Percentiles rank a stretch among this genome's conserved stretches.
phyloP scores from a whole-genome alignment of 2,888 invertebrate species.

The Melinopterus prodromus region DNA sequence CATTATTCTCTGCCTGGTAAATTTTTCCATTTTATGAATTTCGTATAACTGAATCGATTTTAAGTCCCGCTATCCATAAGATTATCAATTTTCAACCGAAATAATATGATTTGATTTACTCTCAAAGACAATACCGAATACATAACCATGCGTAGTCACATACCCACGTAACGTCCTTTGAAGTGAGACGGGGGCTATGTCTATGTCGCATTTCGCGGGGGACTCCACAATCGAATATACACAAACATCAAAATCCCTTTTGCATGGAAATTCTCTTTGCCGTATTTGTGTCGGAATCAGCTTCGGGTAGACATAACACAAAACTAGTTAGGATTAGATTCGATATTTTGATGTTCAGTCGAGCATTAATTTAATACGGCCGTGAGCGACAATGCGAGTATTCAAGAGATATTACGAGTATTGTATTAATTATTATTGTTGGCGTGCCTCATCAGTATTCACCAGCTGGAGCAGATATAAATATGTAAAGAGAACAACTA shows the following conservation, averaged over 20 bases:
- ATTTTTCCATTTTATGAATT: not conserved
- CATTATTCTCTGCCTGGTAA: not conserved
- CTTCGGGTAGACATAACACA: not conserved
- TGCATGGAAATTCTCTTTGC: not conserved
- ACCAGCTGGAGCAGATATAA: too few relatives aligned
- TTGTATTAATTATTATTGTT: too few relatives aligned
- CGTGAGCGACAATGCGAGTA: too few relatives aligned
- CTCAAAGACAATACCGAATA: not conserved
- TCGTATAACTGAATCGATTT: not conserved
- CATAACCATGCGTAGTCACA: not conserved
- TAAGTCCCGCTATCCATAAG: not conserved
- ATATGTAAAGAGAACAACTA: too few relatives aligned
- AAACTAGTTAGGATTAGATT: too few relatives aligned
- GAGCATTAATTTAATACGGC: too few relatives aligned
- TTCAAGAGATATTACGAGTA: too few relatives aligned
- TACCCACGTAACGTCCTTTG: not conserved
- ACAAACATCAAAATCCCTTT: not conserved
- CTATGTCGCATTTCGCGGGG: not conserved
- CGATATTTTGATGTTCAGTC: too few relatives aligned
- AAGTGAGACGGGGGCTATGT: not conserved
- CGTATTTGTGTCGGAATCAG: not conserved
- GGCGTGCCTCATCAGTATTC: too few relatives aligned
- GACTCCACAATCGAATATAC: not conserved
- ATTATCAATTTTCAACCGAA: not conserved
- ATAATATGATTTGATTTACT: not conserved